A percentile compares a stretch with the other conserved stretches of the same genome.
Evolutionary conservation across 2,888 invertebrate genomes (phyloP).

Genomic region (Salticus scenicus): DNA sequence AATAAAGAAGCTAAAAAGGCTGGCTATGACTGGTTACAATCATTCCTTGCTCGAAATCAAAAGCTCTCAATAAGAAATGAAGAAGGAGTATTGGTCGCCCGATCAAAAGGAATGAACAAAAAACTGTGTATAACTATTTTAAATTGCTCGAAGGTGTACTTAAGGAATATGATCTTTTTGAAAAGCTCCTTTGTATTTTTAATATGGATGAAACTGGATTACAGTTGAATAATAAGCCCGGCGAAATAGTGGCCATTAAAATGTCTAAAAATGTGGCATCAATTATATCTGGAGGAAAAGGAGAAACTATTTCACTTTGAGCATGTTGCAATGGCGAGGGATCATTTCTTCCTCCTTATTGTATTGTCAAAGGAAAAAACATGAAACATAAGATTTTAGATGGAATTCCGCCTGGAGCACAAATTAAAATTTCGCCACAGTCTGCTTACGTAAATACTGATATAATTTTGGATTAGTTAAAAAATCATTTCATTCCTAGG

Average conservation of each 20-base stretch:
- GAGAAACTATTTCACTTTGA: constrained; percentile 11
- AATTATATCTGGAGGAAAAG: not conserved
- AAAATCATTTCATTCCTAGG: not conserved
- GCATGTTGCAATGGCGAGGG: not conserved
- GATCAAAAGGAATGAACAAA: not conserved
- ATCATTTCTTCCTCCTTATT: not conserved
- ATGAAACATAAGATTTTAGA: not conserved
- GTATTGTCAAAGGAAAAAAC: not conserved
- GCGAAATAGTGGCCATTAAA: not conserved
- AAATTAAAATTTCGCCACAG: too few relatives aligned
- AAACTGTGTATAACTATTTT: not conserved
- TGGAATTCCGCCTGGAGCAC: not conserved
- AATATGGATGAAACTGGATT: constrained; percentile 17
- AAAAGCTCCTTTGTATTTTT: not conserved
- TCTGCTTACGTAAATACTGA: not conserved
- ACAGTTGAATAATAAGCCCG: not conserved
- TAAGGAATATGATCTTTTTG: too few relatives aligned
- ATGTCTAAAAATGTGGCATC: not conserved
- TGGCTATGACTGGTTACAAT: constrained; percentile 57
- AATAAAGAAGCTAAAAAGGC: constrained; percentile 45
- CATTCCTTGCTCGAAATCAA: constrained; percentile 28
- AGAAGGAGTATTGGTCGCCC: not conserved
- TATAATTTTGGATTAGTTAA: constrained; percentile 1
- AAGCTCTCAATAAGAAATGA: not conserved
- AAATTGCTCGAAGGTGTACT: not conserved